Conservation (phyloP, 2,888 invertebrate genomes). For the Chrysolina oricalcia region DNA sequence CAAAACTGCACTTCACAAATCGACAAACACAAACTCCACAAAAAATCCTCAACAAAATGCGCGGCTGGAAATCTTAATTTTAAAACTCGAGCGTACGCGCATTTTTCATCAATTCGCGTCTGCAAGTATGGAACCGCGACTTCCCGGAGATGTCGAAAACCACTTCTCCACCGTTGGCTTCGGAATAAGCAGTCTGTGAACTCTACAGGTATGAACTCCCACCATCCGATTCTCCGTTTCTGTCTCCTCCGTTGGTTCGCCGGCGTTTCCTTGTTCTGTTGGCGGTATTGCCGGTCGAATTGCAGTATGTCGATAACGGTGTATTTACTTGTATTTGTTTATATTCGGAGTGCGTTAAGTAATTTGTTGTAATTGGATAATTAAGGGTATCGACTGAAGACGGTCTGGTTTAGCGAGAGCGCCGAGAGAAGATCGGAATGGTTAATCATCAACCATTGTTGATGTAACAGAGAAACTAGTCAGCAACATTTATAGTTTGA, state of each 20-base stretch:
- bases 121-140: constrained; percentile 9
- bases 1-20: background rate
- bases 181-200: constrained; percentile 58
- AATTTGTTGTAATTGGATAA: constrained; percentile 43
- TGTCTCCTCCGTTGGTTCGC: constrained; percentile 34
- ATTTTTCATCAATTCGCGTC: constrained; percentile 27
- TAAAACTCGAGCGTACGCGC: constrained; percentile 3
- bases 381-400: constrained; percentile 7
- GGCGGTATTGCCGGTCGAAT: constrained; percentile 25
- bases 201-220: constrained; percentile 65
- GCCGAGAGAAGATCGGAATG: background rate
- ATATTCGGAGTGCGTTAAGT: constrained; percentile 52
- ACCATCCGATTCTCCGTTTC: constrained; percentile 50
- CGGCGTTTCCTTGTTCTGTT: constrained; percentile 1
- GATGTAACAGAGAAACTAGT: background rate
- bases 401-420: background rate
- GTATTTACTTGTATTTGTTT: constrained; percentile 53
- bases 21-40: background rate
- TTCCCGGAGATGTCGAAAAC: constrained; percentile 41
- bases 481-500: background rate
- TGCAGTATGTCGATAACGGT: constrained; percentile 53
- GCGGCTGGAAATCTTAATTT: background rate
- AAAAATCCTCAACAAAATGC: background rate
- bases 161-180: constrained; percentile 48
- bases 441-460: background rate